Conservation (phyloP, 1,140 invertebrate genomes). For the Apocrypta bakeri region DNA sequence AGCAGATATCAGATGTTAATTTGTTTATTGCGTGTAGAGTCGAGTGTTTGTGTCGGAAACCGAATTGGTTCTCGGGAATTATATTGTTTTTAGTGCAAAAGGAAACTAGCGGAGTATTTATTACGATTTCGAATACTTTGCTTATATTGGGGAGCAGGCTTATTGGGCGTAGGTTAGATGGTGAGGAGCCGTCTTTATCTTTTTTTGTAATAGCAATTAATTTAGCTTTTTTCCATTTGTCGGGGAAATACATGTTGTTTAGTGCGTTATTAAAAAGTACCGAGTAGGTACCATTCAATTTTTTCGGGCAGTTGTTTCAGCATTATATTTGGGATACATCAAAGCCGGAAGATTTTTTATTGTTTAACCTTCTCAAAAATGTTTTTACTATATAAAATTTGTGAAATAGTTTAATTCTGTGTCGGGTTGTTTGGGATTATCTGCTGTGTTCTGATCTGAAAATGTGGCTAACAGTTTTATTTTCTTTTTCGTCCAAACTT, state of each 20-base stretch:
- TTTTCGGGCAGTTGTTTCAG: not conserved
- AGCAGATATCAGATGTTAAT: no score
- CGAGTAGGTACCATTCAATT: not conserved
- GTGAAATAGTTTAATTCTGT: not conserved
- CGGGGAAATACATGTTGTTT: not conserved
- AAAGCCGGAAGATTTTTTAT: constrained; percentile 17
- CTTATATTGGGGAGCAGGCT: no score
- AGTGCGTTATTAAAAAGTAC: constrained; percentile 5
- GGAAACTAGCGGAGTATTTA: no score
- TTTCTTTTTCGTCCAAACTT: not conserved
- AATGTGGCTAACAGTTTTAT: not conserved
- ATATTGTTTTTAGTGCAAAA: no score
- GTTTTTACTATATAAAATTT: not conserved
- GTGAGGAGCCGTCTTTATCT: constrained; percentile 3
- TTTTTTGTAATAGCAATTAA: not conserved
- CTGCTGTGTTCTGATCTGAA: not conserved
- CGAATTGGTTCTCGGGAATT: no score
- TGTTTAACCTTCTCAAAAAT: constrained; percentile 8
- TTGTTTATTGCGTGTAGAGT: no score
- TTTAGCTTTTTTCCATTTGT: constrained; percentile 19
- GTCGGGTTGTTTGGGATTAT: not conserved
- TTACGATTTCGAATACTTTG: no score
- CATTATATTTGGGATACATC: constrained; percentile 21
- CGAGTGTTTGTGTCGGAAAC: no score
- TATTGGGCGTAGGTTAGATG: not conserved